phyloP scores from a whole-genome alignment of 2,113 vertebrate species.

The Erythrocebus patas region DNA sequence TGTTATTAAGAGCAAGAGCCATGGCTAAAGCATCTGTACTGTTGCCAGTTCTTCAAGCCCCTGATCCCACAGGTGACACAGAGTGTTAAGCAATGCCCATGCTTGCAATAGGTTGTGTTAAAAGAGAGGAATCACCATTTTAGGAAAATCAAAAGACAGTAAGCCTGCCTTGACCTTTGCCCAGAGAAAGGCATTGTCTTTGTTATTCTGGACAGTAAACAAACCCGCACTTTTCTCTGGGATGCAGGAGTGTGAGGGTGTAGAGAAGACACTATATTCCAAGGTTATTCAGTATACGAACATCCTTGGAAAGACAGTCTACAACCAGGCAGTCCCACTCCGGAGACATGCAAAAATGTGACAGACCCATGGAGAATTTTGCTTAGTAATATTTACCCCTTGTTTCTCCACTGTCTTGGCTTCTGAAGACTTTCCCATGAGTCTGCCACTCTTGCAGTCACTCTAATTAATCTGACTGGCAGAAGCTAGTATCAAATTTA shows the following conservation, averaged over 20 bases:
- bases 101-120: accelerated
- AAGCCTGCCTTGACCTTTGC: accelerated
- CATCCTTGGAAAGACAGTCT: neutral
- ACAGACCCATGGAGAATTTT: too few relatives aligned
- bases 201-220: neutral
- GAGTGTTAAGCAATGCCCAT: accelerated
- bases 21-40: neutral
- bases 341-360: neutral
- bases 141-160: neutral
- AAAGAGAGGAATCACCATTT: neutral
- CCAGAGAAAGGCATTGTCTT: neutral
- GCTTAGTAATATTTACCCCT: too few relatives aligned
- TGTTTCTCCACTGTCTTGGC: neutral
- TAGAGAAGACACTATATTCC: neutral
- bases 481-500: neutral
- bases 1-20: neutral
- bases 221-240: neutral
- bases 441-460: neutral
- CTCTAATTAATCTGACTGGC: neutral
- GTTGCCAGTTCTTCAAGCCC: neutral
- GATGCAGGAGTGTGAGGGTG: accelerated
- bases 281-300: neutral
- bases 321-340: too few relatives aligned
- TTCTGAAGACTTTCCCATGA: neutral
- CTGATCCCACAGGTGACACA: neutral